phyloP scores from a whole-genome alignment of 2,888 invertebrate genomes.

The Myopa testacea region DNA sequence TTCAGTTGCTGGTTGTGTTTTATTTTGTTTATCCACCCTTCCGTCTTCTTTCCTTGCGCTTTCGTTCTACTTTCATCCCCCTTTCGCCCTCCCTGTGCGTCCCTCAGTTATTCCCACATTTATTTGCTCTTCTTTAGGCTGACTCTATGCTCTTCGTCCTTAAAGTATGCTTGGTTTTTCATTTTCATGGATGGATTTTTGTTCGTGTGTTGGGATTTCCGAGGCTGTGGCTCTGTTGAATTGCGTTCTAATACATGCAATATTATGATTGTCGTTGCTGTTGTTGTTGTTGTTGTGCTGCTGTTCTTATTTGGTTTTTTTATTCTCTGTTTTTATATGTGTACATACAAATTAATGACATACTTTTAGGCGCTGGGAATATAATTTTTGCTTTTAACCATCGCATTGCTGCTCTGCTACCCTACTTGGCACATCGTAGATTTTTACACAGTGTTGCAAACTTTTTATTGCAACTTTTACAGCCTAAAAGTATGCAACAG shows the following conservation, averaged over 20 bases:
- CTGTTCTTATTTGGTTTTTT: background rate
- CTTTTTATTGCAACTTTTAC: background rate
- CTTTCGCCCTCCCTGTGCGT: background rate
- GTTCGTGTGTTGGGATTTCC: slow-evolving; percentile 13
- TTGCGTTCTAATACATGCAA: background rate
- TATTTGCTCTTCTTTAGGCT: slow-evolving; percentile 19
- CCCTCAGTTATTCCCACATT: background rate
- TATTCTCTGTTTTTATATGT: background rate
- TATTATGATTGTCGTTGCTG: slow-evolving; percentile 9
- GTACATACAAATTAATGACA: slow-evolving; percentile 37
- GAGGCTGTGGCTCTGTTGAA: slow-evolving; percentile 41
- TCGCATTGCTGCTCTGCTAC: background rate
- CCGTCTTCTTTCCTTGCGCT: too few species aligned
- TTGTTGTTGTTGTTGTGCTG: background rate
- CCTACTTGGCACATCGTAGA: background rate
- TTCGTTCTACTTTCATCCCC: too few species aligned
- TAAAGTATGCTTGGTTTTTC: slow-evolving; percentile 22
- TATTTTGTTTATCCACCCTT: too few species aligned
- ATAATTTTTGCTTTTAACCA: background rate
- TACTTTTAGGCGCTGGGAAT: slow-evolving; percentile 22
- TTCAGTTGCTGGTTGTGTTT: too few species aligned
- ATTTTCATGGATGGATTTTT: background rate
- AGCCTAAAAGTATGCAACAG: too few species aligned
- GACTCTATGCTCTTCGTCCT: slow-evolving; percentile 16
- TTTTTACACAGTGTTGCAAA: slow-evolving; percentile 13